Conservation (phyloP, 2,113 vertebrate genomes). For the Telmatochromis sp. region DNA sequence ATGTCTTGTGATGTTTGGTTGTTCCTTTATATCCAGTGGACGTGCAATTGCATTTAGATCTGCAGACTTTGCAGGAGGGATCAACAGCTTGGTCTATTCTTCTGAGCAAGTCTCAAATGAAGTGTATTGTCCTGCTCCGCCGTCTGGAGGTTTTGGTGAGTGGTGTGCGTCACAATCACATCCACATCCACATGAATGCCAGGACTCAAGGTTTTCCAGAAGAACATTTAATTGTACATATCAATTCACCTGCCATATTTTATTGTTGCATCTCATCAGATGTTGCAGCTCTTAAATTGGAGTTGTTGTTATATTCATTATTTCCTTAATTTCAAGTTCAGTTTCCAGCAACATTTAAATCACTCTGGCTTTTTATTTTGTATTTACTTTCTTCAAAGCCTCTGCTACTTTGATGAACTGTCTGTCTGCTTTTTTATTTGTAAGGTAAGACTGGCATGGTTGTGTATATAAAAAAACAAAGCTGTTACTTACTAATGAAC, state of each 20-base stretch:
- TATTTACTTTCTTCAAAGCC: background rate
- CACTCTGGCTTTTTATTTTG: background rate
- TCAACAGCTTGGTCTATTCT: background rate
- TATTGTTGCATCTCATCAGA: background rate
- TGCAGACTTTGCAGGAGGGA: background rate
- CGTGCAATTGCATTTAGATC: background rate
- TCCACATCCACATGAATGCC: background rate
- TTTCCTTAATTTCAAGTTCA: background rate
- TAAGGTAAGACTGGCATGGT: background rate
- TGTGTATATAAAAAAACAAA: background rate
- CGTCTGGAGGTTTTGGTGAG: background rate
- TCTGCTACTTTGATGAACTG: background rate
- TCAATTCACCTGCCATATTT: background rate
- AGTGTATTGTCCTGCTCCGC: background rate
- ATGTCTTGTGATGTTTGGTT: background rate
- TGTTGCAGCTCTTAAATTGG: background rate
- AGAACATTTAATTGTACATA: background rate
- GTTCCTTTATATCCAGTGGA: background rate
- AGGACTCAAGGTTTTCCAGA: background rate
- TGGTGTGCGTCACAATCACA: background rate
- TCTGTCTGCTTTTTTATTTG: background rate
- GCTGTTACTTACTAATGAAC: background rate
- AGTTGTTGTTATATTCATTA: background rate
- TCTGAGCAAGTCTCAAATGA: background rate
- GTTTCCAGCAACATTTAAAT: background rate